Evolutionary conservation across 2,113 vertebrate genomes (phyloP).

Genomic region (Scatophagus argus): DNA sequence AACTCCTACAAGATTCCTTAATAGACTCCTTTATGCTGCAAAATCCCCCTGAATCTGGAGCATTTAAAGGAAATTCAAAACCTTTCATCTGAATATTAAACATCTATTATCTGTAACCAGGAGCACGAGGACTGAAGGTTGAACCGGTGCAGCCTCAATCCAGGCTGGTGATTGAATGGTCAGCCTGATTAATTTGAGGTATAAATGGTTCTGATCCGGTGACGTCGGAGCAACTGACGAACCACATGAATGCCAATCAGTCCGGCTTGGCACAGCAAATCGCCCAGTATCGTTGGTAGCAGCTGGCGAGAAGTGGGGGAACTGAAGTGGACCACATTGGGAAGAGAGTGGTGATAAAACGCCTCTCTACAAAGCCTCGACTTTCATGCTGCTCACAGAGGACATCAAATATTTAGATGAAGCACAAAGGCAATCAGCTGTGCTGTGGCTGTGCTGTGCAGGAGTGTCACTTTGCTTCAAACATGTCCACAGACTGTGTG

Average conservation of each 20-base stretch:
- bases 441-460: constrained; percentile 8
- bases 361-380: not conserved
- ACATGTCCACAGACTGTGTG: constrained; percentile 1
- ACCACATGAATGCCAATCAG: constrained; percentile 51
- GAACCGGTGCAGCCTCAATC: not conserved
- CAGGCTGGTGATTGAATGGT: not conserved
- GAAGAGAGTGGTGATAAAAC: not conserved
- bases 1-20: constrained; percentile 1
- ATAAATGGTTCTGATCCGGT: constrained; percentile 22
- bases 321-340: not conserved
- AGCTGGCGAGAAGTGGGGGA: constrained; percentile 32
- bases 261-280: not conserved
- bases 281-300: constrained; percentile 10
- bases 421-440: constrained; percentile 35
- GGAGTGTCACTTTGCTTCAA: constrained; percentile 32
- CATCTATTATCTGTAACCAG: not conserved
- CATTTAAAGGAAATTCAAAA: constrained; percentile 17
- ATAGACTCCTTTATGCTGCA: not conserved
- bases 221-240: not conserved
- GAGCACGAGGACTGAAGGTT: constrained; percentile 11
- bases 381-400: constrained; percentile 8
- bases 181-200: constrained; percentile 5
- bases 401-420: constrained; percentile 49
- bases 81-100: constrained; percentile 2
- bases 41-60: not conserved